phyloP scores from a whole-genome alignment of 2,888 invertebrate species.

The Leptinotarsa haldemani region DNA sequence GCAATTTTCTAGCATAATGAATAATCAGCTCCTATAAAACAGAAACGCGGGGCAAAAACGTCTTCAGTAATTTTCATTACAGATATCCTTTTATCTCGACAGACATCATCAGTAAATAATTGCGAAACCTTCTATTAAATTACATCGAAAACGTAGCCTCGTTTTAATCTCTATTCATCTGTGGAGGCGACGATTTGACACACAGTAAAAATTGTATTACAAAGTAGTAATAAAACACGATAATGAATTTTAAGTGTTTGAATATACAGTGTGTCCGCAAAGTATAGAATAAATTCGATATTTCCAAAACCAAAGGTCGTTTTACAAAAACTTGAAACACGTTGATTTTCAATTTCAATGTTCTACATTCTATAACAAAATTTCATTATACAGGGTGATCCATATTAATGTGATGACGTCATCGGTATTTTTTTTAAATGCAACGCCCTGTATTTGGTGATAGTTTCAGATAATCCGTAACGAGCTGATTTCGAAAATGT shows the following conservation, averaged over 20 bases:
- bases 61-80: constrained; percentile 16
- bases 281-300: no score
- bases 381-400: no score
- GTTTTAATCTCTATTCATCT: constrained; percentile 14
- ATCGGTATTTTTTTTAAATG: no score
- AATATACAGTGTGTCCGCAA: no score
- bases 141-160: constrained; percentile 1
- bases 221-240: constrained; percentile 34
- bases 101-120: constrained; percentile 8
- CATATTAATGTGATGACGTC: no score
- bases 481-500: no score
- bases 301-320: no score
- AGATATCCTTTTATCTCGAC: constrained; percentile 15
- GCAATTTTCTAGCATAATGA: constrained; percentile 13
- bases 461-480: no score
- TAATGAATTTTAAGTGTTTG: constrained; percentile 30
- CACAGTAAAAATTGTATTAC: constrained; percentile 32
- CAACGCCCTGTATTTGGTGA: no score
- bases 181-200: constrained; percentile 20
- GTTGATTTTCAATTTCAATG: no score
- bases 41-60: not conserved
- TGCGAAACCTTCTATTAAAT: constrained; percentile 14
- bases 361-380: no score
- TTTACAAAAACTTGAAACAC: no score
- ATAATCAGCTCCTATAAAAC: constrained; percentile 18